A percentile compares a stretch with the other conserved stretches of the same genome.
Evolutionary conservation across 2,113 vertebrate species (phyloP).

Genomic region (Brevimyrus niger): DNA sequence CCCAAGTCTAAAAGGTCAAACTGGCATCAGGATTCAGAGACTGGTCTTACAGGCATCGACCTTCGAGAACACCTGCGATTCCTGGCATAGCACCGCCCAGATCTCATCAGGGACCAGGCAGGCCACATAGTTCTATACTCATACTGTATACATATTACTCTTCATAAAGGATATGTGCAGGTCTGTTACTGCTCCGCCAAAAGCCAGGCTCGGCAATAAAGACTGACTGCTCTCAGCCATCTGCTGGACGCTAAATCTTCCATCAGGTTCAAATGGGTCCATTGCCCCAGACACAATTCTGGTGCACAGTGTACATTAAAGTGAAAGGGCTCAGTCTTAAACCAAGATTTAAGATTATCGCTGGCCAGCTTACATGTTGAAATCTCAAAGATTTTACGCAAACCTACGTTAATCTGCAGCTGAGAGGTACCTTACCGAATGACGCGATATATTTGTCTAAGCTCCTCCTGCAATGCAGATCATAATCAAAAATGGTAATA

Average conservation of each 20-base stretch:
- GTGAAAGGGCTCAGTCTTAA: neutral
- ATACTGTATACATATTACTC: neutral
- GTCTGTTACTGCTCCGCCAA: neutral
- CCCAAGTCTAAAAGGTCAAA: neutral
- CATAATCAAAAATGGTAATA: neutral
- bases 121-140: neutral
- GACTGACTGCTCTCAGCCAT: neutral
- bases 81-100: neutral
- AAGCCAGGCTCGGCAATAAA: neutral
- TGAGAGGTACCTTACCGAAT: neutral
- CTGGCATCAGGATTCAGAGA: neutral
- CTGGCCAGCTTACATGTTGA: neutral
- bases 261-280: neutral
- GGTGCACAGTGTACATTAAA: neutral
- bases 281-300: neutral
- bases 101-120: neutral
- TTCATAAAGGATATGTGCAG: neutral
- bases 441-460: neutral
- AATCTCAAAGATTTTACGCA: neutral
- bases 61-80: neutral
- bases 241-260: conserved; percentile 5
- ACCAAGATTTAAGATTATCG: neutral
- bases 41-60: neutral
- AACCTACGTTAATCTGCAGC: no score
- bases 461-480: neutral